Conservation (phyloP, 2,888 invertebrate genomes). For the Drosophila kanekoi region DNA sequence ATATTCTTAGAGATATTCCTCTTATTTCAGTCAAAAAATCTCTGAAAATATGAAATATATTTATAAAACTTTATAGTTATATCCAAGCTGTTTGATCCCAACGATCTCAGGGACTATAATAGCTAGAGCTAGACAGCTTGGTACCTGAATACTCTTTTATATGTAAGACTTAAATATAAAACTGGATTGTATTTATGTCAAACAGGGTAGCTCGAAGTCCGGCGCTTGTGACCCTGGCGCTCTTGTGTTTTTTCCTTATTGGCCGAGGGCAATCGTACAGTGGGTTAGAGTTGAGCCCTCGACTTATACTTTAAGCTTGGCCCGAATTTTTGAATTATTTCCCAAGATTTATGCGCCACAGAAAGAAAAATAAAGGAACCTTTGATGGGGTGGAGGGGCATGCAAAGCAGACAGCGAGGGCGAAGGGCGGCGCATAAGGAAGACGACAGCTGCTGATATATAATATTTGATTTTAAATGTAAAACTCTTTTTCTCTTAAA, state of each 20-base stretch:
- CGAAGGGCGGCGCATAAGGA: constrained; percentile 6
- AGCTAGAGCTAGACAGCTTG: neutral
- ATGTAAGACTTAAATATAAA: neutral
- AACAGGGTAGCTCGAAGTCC: constrained; percentile 13
- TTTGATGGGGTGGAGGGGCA: constrained; percentile 30
- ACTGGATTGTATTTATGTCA: neutral
- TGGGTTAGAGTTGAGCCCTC: constrained; percentile 59
- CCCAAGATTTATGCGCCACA: constrained; percentile 48
- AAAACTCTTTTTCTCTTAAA: constrained; percentile 15
- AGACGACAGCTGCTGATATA: constrained; percentile 35
- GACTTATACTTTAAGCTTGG: constrained; percentile 59
- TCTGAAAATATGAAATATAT: neutral
- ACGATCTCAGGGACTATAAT: neutral
- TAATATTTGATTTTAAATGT: constrained; percentile 56
- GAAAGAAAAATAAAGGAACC: neutral
- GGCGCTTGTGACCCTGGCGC: neutral
- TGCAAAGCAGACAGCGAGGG: constrained; percentile 19
- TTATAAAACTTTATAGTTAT: neutral
- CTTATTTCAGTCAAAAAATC: neutral
- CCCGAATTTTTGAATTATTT: constrained; percentile 61
- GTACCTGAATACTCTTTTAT: neutral
- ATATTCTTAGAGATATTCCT: too few relatives aligned
- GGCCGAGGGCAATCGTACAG: constrained; percentile 22
- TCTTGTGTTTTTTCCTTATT: constrained; percentile 32
- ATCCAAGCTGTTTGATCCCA: too few relatives aligned